A percentile compares a stretch with the other conserved stretches of the same genome.
Evolutionary conservation across 2,888 invertebrate genomes (phyloP).

Genomic region (Pristionchus japonicus): DNA sequence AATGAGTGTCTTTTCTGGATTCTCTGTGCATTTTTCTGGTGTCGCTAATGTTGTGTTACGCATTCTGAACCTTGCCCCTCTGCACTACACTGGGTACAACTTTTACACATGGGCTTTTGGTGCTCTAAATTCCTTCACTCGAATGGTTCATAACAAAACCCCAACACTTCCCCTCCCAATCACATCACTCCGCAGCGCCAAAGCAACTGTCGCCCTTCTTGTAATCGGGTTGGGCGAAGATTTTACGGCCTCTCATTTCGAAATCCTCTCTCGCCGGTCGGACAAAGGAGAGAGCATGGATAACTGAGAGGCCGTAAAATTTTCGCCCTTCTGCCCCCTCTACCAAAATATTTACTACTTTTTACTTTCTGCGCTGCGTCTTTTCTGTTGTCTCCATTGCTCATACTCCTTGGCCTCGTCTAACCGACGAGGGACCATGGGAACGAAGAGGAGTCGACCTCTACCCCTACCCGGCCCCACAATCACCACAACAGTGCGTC

Average conservation of each 20-base stretch:
- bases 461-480: background rate
- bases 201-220: constrained; percentile 7
- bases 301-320: no score
- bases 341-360: constrained; percentile 31
- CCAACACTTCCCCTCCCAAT: background rate
- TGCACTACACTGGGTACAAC: no score
- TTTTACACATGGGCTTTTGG: no score
- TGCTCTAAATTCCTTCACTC: no score
- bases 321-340: background rate
- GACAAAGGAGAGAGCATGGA: no score
- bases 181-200: constrained; percentile 14
- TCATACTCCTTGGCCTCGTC: background rate
- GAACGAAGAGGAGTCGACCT: background rate
- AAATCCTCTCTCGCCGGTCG: no score
- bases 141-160: background rate
- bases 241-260: no score
- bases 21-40: background rate
- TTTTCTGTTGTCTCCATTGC: background rate
- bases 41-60: background rate
- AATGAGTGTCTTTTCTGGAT: background rate
- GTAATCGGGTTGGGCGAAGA: no score
- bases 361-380: background rate
- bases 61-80: no score
- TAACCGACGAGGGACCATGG: no score
- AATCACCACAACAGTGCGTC: background rate